A percentile compares a stretch with the other conserved stretches of the same genome.
These are phyloP conservation scores for Drosophila rellima DNA, from an alignment of 2,888 invertebrate species.

Conservation along the genomic window DNA sequence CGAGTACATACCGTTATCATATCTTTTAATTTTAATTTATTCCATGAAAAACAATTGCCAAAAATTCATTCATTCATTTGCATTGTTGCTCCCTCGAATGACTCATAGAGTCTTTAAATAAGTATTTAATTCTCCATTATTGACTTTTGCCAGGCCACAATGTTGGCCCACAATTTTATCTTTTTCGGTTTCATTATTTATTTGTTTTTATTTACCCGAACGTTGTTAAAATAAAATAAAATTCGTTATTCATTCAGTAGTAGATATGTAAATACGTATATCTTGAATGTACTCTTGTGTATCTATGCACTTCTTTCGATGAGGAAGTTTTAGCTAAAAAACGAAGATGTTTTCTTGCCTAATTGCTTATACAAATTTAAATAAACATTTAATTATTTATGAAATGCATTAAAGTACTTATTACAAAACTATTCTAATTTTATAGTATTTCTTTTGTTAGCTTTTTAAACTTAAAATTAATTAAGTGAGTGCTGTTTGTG, in stretches of 20 bases:
- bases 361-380: no score
- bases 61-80: constrained; percentile 5
- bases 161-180: constrained; percentile 42
- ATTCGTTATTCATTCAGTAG: constrained; percentile 7
- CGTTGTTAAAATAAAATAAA: constrained; percentile 44
- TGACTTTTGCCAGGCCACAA: constrained; percentile 29
- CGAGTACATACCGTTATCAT: background rate
- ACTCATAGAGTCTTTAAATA: constrained; percentile 2
- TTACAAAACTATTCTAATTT: fast-evolving
- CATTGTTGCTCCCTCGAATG: constrained; percentile 1
- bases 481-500: background rate
- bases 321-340: background rate
- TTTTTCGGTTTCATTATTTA: constrained; percentile 28
- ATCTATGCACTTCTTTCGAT: no score
- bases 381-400: background rate
- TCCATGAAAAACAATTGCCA: background rate
- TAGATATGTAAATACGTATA: background rate
- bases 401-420: background rate
- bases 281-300: background rate
- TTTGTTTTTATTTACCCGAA: constrained; percentile 35
- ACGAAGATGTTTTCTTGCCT: background rate
- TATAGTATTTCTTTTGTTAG: background rate
- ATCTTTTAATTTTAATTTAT: constrained; percentile 8
- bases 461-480: background rate
- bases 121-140: constrained; percentile 26